These are phyloP conservation scores for Sapayoa aenigma DNA, from an alignment of 2,113 vertebrate species.

Conservation along the genomic window DNA sequence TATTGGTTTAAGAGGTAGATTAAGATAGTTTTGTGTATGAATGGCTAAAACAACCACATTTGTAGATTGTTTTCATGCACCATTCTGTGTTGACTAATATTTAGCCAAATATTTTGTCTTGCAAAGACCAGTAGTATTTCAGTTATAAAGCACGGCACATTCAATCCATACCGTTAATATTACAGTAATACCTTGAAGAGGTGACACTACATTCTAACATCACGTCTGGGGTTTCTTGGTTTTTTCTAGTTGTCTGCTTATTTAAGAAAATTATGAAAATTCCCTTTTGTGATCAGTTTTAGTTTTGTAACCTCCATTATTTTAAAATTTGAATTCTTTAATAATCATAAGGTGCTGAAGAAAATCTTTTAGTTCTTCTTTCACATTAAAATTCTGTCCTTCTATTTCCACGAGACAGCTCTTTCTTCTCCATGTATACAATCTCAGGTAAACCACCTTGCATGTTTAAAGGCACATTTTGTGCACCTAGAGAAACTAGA, in stretches of 20 bases:
- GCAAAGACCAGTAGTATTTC: neutral
- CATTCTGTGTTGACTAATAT: neutral
- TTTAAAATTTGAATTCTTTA: neutral
- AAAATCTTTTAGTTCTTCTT: neutral
- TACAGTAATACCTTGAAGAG: neutral
- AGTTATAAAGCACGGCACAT: neutral
- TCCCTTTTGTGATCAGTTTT: neutral
- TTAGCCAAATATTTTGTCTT: neutral
- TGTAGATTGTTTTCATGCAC: neutral
- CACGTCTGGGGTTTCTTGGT: neutral
- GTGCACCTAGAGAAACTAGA: neutral
- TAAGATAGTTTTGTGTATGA: neutral
- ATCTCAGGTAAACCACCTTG: neutral
- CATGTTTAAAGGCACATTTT: neutral
- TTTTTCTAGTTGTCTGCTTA: neutral
- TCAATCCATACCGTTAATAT: neutral
- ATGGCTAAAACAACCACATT: neutral
- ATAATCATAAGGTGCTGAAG: neutral
- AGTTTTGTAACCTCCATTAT: neutral
- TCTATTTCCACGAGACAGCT: neutral
- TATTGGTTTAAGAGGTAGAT: neutral
- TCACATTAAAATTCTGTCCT: neutral
- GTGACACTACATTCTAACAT: neutral
- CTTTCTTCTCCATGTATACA: neutral
- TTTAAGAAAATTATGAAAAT: neutral